Evolutionary conservation across 1,140 invertebrate genomes (phyloP).

Genomic region (Aphelenchoides besseyi): DNA sequence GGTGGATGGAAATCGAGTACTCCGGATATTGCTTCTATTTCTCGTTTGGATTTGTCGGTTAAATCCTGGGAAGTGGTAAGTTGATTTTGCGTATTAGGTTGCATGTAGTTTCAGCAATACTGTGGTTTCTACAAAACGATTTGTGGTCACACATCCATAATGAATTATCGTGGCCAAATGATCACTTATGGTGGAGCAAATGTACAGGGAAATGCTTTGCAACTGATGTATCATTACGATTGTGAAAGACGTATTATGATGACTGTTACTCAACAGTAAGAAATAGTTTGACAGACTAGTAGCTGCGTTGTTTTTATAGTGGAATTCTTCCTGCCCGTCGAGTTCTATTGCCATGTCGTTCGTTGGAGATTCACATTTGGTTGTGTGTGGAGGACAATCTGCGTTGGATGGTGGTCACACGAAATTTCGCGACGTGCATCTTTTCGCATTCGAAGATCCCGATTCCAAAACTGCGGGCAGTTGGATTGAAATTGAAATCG

Average conservation of each 20-base stretch:
- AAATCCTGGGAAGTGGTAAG: not conserved
- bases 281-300: not conserved
- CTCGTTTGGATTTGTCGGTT: not conserved
- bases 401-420: not conserved
- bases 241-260: not conserved
- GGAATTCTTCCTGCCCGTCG: not conserved
- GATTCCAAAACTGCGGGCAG: not conserved
- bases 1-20: not conserved
- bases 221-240: not conserved
- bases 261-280: not conserved
- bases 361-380: not conserved
- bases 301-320: not conserved
- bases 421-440: not conserved
- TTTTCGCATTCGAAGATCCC: constrained; percentile 1
- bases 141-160: not conserved
- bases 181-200: not conserved
- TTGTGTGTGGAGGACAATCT: not conserved
- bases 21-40: not conserved
- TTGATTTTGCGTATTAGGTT: not conserved
- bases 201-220: not conserved
- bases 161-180: not conserved
- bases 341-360: not conserved
- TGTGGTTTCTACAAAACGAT: not conserved
- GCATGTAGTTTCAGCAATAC: not conserved
- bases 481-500: not conserved